phyloP scores from a whole-genome alignment of 2,888 invertebrate species.

The Sturmia bella region DNA sequence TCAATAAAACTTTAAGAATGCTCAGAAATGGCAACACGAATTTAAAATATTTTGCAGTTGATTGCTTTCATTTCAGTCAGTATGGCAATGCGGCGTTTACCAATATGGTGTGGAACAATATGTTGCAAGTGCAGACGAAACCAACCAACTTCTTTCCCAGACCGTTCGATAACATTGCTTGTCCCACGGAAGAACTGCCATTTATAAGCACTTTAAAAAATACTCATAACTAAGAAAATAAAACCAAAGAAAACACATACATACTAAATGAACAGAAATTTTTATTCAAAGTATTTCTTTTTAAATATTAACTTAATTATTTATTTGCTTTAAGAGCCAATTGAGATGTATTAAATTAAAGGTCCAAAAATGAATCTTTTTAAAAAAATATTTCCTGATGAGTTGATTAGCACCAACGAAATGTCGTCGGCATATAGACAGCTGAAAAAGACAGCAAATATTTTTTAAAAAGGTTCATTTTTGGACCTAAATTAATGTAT shows the following conservation, averaged over 20 bases:
- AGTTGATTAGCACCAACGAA: no score
- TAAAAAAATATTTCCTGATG: no score
- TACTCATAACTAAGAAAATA: slow-evolving; percentile 37
- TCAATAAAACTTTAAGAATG: slow-evolving; percentile 77
- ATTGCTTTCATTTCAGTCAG: slow-evolving; percentile 86
- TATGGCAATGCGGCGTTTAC: slow-evolving; percentile 83
- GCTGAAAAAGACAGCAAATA: no score
- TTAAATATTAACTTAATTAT: no score
- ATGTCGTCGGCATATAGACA: no score
- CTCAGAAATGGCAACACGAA: slow-evolving; percentile 81
- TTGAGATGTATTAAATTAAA: no score
- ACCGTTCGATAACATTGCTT: slow-evolving; percentile 73
- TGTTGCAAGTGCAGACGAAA: slow-evolving; percentile 82
- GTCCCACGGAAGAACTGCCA: slow-evolving; percentile 77
- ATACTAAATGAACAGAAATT: no score
- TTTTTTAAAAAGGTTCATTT: no score
- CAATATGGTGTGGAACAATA: slow-evolving; percentile 84
- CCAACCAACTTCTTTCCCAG: slow-evolving; percentile 75
- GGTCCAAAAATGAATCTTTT: no score
- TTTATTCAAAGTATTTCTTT: no score
- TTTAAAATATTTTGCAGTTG: slow-evolving; percentile 83
- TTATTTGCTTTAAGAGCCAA: no score
- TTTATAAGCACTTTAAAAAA: slow-evolving; percentile 76
- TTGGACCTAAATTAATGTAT: no score
- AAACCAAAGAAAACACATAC: not conserved